phyloP scores from a whole-genome alignment of 2,113 vertebrate genomes.

The Ptychochromis oligacanthus region DNA sequence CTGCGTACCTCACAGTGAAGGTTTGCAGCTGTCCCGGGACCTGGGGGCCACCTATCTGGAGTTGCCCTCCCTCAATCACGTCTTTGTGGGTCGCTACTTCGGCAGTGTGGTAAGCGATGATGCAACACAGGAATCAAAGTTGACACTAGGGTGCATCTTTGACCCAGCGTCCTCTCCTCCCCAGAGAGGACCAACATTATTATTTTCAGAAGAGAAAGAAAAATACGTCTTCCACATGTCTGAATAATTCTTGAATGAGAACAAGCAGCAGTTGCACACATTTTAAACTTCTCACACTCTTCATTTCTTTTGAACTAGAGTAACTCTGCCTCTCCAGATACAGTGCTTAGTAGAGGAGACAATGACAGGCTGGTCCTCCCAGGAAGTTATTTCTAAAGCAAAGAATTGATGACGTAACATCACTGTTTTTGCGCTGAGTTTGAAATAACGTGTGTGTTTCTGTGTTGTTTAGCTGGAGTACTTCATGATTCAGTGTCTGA shows the following conservation, averaged over 20 bases:
- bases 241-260: not conserved
- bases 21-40: conserved; percentile 92
- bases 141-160: not conserved
- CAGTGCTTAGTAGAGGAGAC: not conserved
- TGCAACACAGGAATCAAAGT: not conserved
- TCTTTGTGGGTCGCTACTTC: conserved; percentile 93
- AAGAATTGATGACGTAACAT: conserved; percentile 29
- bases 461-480: conserved; percentile 90
- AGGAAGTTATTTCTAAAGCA: conserved; percentile 11
- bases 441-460: conserved; percentile 37
- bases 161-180: not conserved
- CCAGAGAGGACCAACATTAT: not conserved
- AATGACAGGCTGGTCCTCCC: not conserved
- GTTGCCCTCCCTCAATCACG: conserved; percentile 90
- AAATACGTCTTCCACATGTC: not conserved
- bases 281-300: not conserved
- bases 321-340: not conserved
- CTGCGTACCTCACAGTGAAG: conserved; percentile 90
- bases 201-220: not conserved
- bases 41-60: conserved; percentile 94
- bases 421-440: conserved; percentile 25
- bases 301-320: not conserved
- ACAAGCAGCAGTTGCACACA: too few relatives aligned
- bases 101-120: conserved; percentile 90
- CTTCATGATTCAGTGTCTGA: conserved; percentile 97